Evolutionary conservation across 2,888 invertebrate genomes (phyloP).

Genomic region (Tiliacea aurago): DNA sequence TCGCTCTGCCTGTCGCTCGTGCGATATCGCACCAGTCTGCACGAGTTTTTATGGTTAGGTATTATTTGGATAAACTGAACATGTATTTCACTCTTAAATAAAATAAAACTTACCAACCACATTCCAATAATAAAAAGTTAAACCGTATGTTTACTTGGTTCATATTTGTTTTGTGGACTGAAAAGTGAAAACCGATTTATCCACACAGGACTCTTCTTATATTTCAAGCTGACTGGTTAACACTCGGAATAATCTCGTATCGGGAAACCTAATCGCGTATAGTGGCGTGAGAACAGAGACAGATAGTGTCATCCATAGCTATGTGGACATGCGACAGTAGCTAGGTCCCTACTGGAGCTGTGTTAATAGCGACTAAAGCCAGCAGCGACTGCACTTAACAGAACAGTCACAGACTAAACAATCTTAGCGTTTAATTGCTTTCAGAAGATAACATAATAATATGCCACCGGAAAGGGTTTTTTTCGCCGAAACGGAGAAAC

Average conservation of each 20-base stretch:
- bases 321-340: constrained; percentile 6
- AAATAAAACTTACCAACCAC: not conserved
- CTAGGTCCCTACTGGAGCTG: no score
- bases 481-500: no score
- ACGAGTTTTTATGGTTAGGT: not conserved
- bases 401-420: no score
- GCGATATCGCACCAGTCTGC: no score
- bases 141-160: not conserved
- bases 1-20: no score
- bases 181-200: not conserved
- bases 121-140: not conserved
- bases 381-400: no score
- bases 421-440: no score
- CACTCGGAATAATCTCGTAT: constrained; percentile 7
- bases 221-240: constrained; percentile 15
- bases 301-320: constrained; percentile 35
- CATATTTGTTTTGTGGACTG: not conserved
- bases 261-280: constrained; percentile 26
- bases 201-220: not conserved
- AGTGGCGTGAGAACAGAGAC: constrained; percentile 29
- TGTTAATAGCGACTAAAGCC: no score
- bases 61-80: not conserved
- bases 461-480: no score
- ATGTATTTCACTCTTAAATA: not conserved
- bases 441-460: no score